phyloP scores from a whole-genome alignment of 2,113 vertebrate genomes.

The Stegastes partitus region DNA sequence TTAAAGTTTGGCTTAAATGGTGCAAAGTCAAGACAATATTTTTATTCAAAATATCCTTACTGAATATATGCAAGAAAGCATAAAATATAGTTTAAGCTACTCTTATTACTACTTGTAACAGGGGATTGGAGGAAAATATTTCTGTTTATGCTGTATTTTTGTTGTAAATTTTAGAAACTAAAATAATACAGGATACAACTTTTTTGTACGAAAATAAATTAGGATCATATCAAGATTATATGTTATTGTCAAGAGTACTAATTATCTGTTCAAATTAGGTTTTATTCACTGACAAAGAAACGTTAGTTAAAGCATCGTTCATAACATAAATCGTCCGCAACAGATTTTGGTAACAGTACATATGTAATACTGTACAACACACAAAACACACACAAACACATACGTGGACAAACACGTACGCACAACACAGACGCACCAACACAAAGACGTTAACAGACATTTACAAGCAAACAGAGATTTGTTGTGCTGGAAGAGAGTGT shows the following conservation, averaged over 20 bases:
- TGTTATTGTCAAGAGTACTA: not conserved
- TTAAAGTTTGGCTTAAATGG: not conserved
- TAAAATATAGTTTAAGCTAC: not conserved
- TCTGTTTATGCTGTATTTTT: not conserved
- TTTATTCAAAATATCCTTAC: not conserved
- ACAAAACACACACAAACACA: conserved; percentile 34
- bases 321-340: not conserved
- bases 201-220: not conserved
- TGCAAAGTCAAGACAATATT: not conserved
- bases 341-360: not conserved
- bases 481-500: conserved; percentile 70
- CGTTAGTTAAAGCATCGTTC: not conserved
- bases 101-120: too few species aligned
- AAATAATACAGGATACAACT: not conserved
- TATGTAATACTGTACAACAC: not conserved
- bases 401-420: conserved; percentile 13
- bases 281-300: not conserved
- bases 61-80: not conserved
- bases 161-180: not conserved
- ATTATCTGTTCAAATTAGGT: too few species aligned
- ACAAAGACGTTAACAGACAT: conserved; percentile 48
- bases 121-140: too few species aligned
- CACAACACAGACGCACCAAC: conserved; percentile 45
- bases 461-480: conserved; percentile 60
- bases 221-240: not conserved